Conservation (phyloP, 2,113 vertebrate species). For the Seriola quinqueradiata region DNA sequence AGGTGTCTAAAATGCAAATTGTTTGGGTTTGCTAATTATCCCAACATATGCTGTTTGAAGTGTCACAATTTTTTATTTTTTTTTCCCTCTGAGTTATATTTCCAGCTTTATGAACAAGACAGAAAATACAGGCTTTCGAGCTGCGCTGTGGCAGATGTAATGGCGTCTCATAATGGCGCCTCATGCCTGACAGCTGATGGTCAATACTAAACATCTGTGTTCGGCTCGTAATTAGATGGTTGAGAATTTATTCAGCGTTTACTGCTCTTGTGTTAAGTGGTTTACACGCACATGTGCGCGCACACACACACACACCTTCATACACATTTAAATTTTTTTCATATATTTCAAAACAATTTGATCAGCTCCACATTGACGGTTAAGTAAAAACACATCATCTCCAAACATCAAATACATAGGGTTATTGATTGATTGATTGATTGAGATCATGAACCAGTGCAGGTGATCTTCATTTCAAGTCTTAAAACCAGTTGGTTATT, state of each 20-base stretch:
- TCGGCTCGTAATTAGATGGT: constrained; percentile 37
- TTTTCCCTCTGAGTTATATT: background rate
- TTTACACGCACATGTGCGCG: background rate
- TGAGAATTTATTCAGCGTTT: constrained; percentile 3
- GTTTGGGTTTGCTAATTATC: constrained; percentile 69
- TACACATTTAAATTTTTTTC: background rate
- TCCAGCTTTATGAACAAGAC: background rate
- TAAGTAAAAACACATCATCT: background rate
- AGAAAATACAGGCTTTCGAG: constrained; percentile 7
- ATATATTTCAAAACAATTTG: background rate
- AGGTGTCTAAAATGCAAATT: constrained; percentile 61
- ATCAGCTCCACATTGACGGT: background rate
- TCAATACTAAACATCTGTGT: constrained; percentile 50
- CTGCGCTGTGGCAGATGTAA: constrained; percentile 37
- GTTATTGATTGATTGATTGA: background rate
- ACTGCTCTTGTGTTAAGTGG: constrained; percentile 25
- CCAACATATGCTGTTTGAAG: constrained; percentile 68
- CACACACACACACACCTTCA: background rate
- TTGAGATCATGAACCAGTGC: no score
- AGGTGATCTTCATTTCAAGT: background rate
- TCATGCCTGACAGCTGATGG: constrained; percentile 58
- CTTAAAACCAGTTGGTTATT: no score
- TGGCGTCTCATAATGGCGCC: constrained; percentile 12
- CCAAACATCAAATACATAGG: no score
- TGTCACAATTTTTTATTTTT: constrained; percentile 25